These are phyloP conservation scores for Hirundo rustica DNA, from an alignment of 2,797 vertebrate species.

Conservation along the genomic window DNA sequence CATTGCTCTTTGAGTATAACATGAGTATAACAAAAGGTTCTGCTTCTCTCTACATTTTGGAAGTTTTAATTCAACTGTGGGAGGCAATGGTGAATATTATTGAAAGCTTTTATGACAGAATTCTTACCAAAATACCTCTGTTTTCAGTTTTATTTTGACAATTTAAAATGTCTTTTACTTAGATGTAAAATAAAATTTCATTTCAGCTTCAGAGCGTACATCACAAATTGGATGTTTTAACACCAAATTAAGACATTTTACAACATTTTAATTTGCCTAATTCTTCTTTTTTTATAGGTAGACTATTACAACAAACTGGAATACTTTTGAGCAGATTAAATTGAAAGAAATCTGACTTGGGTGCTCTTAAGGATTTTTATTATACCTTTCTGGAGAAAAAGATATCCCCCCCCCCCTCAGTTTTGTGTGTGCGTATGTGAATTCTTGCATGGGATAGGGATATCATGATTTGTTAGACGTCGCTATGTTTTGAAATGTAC, in stretches of 20 bases:
- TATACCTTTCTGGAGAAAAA: background rate
- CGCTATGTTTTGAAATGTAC: background rate
- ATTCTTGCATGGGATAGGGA: background rate
- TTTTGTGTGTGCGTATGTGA: background rate
- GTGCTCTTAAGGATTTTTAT: background rate
- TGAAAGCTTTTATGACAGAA: background rate
- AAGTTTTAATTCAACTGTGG: background rate
- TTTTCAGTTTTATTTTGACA: background rate
- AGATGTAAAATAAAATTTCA: background rate
- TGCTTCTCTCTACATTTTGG: background rate
- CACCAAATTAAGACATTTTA: background rate
- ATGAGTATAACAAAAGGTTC: background rate
- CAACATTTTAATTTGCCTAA: background rate
- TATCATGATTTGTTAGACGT: background rate
- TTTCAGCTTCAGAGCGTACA: background rate
- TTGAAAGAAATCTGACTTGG: background rate
- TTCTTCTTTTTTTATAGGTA: background rate
- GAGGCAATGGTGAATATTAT: background rate
- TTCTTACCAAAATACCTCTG: background rate
- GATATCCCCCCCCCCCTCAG: rapidly evolving
- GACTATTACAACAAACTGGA: background rate
- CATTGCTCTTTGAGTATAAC: background rate
- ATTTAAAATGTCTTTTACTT: background rate
- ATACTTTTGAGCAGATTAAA: background rate
- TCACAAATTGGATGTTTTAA: background rate